phyloP scores from a whole-genome alignment of 1,140 invertebrate species.

The Euura saliciscinereae region DNA sequence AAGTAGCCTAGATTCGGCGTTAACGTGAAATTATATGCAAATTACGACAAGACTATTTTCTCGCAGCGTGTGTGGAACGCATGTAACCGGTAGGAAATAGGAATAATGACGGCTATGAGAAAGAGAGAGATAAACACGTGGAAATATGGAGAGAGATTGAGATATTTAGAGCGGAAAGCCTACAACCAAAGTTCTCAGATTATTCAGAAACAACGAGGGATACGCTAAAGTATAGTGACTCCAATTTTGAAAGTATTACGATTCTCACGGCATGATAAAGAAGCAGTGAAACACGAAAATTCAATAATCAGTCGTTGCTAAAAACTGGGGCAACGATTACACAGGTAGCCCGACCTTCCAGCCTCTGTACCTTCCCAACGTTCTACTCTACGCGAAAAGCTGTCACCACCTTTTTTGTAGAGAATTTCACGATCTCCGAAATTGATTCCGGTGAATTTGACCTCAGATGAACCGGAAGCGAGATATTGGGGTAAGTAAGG shows the following conservation, averaged over 20 bases:
- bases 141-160: slow-evolving; percentile 2
- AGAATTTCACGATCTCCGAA: no score
- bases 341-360: no score
- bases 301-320: no score
- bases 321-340: no score
- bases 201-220: neutral
- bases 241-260: neutral
- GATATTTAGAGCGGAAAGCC: neutral
- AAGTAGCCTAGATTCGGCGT: slow-evolving; percentile 26
- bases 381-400: no score
- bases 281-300: neutral
- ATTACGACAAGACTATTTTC: slow-evolving; percentile 2
- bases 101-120: neutral
- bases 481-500: no score
- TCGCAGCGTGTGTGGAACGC: neutral
- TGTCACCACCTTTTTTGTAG: no score
- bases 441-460: no score
- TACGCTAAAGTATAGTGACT: neutral
- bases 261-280: neutral
- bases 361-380: no score
- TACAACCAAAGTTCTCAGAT: neutral
- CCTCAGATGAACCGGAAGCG: no score
- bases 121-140: neutral
- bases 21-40: slow-evolving; percentile 30
- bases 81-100: neutral